phyloP scores from a whole-genome alignment of 2,888 invertebrate species.

The Hofmannophila pseudospretella region DNA sequence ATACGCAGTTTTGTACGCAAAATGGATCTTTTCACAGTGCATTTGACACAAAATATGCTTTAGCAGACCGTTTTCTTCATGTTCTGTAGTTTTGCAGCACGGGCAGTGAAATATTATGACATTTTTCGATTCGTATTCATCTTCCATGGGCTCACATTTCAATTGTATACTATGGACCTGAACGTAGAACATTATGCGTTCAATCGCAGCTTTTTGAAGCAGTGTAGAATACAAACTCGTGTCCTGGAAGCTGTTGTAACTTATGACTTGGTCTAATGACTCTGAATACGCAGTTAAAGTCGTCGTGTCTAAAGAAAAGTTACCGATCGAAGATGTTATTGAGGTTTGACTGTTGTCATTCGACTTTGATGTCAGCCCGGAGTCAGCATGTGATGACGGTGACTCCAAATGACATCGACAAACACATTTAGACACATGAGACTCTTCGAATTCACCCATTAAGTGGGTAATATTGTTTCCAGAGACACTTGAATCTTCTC shows the following conservation, averaged over 20 bases:
- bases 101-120: constrained; percentile 52
- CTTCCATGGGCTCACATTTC: constrained; percentile 32
- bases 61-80: constrained; percentile 50
- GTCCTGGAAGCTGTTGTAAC: constrained; percentile 65
- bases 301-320: constrained; percentile 56
- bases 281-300: constrained; percentile 64
- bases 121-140: constrained; percentile 38
- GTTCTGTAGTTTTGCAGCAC: constrained; percentile 41
- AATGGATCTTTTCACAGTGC: constrained; percentile 66
- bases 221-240: constrained; percentile 43
- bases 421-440: constrained; percentile 23
- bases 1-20: constrained; percentile 65
- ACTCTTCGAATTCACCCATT: constrained; percentile 17
- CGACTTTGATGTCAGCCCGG: constrained; percentile 41
- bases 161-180: constrained; percentile 66
- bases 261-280: constrained; percentile 56
- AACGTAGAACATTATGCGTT: constrained; percentile 64
- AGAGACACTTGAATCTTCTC: background rate
- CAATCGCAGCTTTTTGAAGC: constrained; percentile 58
- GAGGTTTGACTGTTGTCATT: constrained; percentile 36
- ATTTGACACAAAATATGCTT: constrained; percentile 52
- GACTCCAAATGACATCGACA: constrained; percentile 47
- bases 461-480: constrained; percentile 2
- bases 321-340: constrained; percentile 65
- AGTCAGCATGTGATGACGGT: constrained; percentile 35